A percentile compares a stretch with the other conserved stretches of the same genome.
These are phyloP conservation scores for Enteromius paludinosus DNA, from an alignment of 2,797 vertebrate genomes.

Conservation along the genomic window DNA sequence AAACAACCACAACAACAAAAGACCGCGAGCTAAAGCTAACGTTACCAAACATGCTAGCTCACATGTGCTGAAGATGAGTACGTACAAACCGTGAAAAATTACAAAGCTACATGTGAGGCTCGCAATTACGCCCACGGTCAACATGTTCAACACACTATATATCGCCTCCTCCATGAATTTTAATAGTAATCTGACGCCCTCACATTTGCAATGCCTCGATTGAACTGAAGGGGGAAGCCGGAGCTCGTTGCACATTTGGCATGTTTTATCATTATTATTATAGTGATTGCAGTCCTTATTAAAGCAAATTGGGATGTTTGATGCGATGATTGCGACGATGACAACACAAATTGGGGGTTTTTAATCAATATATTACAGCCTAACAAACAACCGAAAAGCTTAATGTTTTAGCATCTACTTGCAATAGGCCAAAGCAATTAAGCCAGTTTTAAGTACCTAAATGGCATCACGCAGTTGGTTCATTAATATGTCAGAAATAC, in stretches of 20 bases:
- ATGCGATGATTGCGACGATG: background rate
- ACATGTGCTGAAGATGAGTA: background rate
- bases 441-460: background rate
- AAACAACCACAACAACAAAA: background rate
- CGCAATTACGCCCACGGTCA: slow-evolving; percentile 1
- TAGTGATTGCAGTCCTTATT: background rate
- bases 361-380: background rate
- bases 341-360: background rate
- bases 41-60: background rate
- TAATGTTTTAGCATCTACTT: background rate
- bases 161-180: slow-evolving; percentile 10
- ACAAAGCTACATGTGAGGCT: background rate
- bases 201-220: background rate
- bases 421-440: background rate
- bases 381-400: background rate
- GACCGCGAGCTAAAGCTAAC: background rate
- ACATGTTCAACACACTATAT: background rate
- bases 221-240: slow-evolving; percentile 20
- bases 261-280: background rate
- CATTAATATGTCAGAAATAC: background rate
- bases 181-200: background rate
- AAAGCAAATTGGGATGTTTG: background rate
- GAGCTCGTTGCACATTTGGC: background rate
- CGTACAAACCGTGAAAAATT: background rate
- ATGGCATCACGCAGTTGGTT: background rate